Conservation (phyloP, 2,113 vertebrate genomes). For the Oxygymnocypris stewartii region DNA sequence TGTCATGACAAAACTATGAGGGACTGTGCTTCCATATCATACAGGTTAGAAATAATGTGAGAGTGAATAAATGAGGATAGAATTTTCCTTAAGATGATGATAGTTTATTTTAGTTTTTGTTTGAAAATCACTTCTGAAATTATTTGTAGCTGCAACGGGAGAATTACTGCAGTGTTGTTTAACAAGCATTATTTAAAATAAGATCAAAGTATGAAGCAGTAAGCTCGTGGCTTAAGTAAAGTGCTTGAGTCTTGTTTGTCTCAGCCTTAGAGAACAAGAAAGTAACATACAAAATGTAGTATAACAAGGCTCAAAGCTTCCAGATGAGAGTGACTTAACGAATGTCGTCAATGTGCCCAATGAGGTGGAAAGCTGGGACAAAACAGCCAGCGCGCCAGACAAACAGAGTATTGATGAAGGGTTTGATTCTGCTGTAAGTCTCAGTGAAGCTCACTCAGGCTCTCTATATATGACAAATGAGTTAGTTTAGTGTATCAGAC, state of each 20-base stretch:
- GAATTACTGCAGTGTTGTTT: background rate
- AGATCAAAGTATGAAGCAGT: background rate
- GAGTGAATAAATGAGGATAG: background rate
- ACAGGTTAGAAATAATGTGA: background rate
- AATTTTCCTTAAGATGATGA: background rate
- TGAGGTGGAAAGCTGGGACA: constrained; percentile 12
- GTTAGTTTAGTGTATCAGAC: constrained; percentile 25
- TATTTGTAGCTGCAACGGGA: background rate
- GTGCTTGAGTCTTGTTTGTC: background rate
- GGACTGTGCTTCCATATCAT: too few species aligned
- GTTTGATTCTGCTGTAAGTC: background rate
- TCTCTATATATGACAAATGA: constrained; percentile 41
- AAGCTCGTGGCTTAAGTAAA: background rate
- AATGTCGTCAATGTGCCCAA: background rate
- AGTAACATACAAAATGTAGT: background rate
- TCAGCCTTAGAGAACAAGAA: background rate
- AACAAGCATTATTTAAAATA: background rate
- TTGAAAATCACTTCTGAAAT: background rate
- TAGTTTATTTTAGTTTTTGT: background rate
- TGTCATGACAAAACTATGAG: too few species aligned
- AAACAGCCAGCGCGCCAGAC: background rate
- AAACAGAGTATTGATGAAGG: constrained; percentile 20
- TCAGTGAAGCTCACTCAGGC: constrained; percentile 30
- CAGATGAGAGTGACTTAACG: constrained; percentile 1
- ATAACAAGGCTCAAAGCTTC: background rate